phyloP scores from a whole-genome alignment of 92 coral and sea anemone genomes.

The Epizoanthus ramosus region DNA sequence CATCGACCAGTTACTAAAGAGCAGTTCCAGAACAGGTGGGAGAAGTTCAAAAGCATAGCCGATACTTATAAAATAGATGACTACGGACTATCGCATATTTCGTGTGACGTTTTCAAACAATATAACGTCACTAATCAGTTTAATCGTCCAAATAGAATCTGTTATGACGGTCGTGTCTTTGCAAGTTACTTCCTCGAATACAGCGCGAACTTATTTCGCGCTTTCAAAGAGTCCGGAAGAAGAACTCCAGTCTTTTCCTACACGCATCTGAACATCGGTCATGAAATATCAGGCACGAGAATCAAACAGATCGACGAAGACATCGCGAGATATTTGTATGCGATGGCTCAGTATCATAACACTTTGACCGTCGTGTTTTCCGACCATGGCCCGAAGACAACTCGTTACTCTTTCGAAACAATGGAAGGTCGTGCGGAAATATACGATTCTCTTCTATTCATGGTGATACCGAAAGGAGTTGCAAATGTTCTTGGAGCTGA shows the following conservation, averaged over 20 bases:
- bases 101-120: constrained; percentile 79
- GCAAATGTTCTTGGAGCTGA: constrained; percentile 63
- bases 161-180: constrained; percentile 77
- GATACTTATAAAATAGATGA: constrained; percentile 67
- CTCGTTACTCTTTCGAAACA: constrained; percentile 74
- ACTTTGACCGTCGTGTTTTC: constrained; percentile 87
- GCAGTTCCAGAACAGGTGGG: constrained; percentile 70
- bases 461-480: constrained; percentile 74
- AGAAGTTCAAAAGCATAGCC: constrained; percentile 52
- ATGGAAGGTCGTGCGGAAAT: constrained; percentile 92
- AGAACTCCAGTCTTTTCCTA: constrained; percentile 80
- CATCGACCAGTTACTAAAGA: constrained; percentile 49
- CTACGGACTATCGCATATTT: constrained; percentile 78
- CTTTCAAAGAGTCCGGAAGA: constrained; percentile 56
- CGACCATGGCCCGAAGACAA: constrained; percentile 95
- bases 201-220: constrained; percentile 60
- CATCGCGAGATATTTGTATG: constrained; percentile 66
- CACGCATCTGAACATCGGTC: constrained; percentile 82
- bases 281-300: constrained; percentile 83
- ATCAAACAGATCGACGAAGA: constrained; percentile 80
- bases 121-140: constrained; percentile 79
- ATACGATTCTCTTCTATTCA: constrained; percentile 85
- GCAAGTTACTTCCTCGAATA: constrained; percentile 79
- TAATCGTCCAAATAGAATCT: constrained; percentile 72
- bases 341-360: constrained; percentile 69